Base-by-base conservation (phyloP, 2,797 vertebrate genomes). In the Manis crassicaudata region DNA sequence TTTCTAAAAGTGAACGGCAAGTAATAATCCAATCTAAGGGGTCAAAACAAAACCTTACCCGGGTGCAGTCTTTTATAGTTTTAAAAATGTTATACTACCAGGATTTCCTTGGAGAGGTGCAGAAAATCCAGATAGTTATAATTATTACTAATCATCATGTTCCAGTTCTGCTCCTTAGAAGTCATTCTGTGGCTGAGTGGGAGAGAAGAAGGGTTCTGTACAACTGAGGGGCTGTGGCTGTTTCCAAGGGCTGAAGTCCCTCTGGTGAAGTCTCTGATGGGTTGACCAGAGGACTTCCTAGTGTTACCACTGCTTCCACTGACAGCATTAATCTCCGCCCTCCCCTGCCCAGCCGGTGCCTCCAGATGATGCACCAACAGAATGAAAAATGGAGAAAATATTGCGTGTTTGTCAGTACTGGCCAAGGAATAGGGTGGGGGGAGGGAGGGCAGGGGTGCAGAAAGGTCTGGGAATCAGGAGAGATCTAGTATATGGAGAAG, bases 1-100 rank as follows among this genome's bases (percentile, higher is more conserved):
- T 60, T 92, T 90, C 46, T 77, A 63, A 92, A 91, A 81, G 88
- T 12, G 7, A 96, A 65, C 4, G 82, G 62, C n/a, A 84, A 40
- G 12, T 65, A 63, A 32, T 60, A 83, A 77, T 58, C n/a, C 17
- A 73, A 1, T 40, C 37, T 32, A 54, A 27, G 23, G 43, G 68
- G 29, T 85, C 4, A 54, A 73, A 81, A 88, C 16, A 80, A 63
- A 50, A 8, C 40, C 52, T 80, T 29, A 40, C 5, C 23, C 10
- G 17, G 23, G 20, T 23, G 29, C 8, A 16, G 32, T 67, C 20
- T 83, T 89, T 56, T 27, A 52, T 58, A 70, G 18, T 43, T 75
- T 83, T 40, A 58, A 46, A 81, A 60, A 37, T 65, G 25, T 58
- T 52, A 58, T 23, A 11, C 37, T 37, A 43, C 12, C 52, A 20